Conservation (phyloP, 2,797 vertebrate genomes). For the Heteromormyrus szaboi region DNA sequence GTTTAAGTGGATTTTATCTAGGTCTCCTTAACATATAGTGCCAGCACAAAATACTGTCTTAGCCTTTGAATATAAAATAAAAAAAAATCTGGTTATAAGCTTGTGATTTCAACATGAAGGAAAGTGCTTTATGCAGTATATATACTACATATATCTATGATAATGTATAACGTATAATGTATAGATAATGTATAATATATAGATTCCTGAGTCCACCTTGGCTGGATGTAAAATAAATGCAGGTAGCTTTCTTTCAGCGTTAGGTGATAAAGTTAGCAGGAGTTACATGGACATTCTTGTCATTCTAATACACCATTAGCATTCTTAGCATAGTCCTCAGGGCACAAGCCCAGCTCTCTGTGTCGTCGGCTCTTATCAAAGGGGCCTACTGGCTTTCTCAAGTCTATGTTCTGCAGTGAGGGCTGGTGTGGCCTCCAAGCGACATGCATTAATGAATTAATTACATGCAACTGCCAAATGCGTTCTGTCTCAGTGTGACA, state of each 20-base stretch:
- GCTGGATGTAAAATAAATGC: conserved; percentile 25
- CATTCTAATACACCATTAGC: conserved; percentile 61
- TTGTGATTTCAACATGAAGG: neutral
- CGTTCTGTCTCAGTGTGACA: neutral
- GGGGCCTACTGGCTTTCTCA: conserved; percentile 46
- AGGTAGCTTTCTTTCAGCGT: conserved; percentile 43
- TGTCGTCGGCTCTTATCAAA: neutral
- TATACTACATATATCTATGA: neutral
- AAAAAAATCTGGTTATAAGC: neutral
- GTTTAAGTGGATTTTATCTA: neutral
- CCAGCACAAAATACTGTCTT: neutral
- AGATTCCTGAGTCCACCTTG: neutral
- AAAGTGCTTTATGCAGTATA: neutral
- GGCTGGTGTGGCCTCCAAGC: neutral
- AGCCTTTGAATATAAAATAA: neutral
- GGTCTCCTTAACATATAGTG: neutral
- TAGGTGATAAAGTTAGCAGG: conserved; percentile 40
- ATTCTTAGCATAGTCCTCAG: conserved; percentile 49
- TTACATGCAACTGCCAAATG: neutral
- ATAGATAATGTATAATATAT: neutral
- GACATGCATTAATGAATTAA: neutral
- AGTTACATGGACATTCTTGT: conserved; percentile 63
- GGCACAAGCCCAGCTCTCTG: neutral
- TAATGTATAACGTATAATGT: neutral
- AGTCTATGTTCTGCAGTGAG: neutral